Conservation (phyloP, 1,140 invertebrate genomes). For the Yoshiicerus persimilis region DNA sequence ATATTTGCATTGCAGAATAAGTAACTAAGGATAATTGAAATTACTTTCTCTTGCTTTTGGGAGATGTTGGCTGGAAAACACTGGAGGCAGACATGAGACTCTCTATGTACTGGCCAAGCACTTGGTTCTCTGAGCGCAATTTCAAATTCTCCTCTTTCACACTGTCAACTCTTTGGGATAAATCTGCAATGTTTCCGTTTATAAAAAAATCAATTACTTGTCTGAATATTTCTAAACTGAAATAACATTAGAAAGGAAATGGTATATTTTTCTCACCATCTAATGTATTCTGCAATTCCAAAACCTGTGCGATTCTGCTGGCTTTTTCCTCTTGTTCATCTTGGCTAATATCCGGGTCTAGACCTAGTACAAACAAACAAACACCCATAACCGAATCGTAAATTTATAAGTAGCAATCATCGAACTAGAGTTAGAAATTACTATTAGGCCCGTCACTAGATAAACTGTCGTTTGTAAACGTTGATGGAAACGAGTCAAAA, state of each 20-base stretch:
- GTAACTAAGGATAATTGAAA: background rate
- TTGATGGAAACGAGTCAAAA: conserved; percentile 85
- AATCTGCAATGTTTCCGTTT: conserved; percentile 77
- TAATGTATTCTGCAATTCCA: conserved; percentile 97
- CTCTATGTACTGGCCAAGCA: conserved; percentile 93
- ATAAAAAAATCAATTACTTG: background rate
- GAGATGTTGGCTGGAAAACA: conserved; percentile 95
- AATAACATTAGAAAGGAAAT: background rate
- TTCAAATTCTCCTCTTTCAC: conserved; percentile 99
- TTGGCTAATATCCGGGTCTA: conserved; percentile 63
- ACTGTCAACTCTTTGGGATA: conserved; percentile 94
- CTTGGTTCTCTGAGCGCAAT: conserved; percentile 96
- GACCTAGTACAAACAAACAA: conserved; percentile 57
- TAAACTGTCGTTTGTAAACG: conserved; percentile 82
- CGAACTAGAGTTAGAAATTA: background rate
- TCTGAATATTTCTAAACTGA: background rate
- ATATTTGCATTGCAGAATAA: background rate
- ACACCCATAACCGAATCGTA: background rate
- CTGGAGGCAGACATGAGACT: conserved; percentile 99
- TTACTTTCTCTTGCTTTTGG: conserved; percentile 79
- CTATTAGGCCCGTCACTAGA: conserved; percentile 61
- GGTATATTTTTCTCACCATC: conserved; percentile 70
- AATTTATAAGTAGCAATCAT: background rate
- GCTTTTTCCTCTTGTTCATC: conserved; percentile 98
- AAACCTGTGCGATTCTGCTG: conserved; percentile 91